phyloP scores from a whole-genome alignment of 2,797 vertebrate genomes.

The Gymnoscopelus braueri region DNA sequence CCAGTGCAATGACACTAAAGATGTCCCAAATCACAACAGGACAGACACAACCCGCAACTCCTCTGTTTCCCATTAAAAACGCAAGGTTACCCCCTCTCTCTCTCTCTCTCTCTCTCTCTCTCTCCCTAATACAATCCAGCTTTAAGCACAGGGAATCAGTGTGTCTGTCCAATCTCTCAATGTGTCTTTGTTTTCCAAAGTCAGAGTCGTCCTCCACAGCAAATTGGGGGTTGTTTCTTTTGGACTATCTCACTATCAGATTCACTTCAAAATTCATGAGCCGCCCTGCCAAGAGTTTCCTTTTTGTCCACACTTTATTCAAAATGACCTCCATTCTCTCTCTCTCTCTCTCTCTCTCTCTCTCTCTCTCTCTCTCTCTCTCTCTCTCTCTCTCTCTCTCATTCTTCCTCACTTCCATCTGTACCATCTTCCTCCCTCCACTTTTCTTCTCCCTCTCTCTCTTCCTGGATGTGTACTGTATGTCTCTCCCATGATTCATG shows the following conservation, averaged over 20 bases:
- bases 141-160: constrained; percentile 51
- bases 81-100: constrained; percentile 56
- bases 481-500: constrained; percentile 60
- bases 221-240: constrained; percentile 39
- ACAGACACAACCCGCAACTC: constrained; percentile 36
- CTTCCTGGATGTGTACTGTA: constrained; percentile 51
- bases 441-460: constrained; percentile 21
- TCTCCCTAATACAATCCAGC: constrained; percentile 49
- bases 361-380: constrained; percentile 11
- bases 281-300: constrained; percentile 26
- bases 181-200: constrained; percentile 62
- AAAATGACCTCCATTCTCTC: constrained; percentile 7
- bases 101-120: constrained; percentile 12
- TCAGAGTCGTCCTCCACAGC: constrained; percentile 22
- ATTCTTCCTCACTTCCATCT: background rate
- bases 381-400: constrained; percentile 10
- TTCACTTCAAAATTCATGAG: constrained; percentile 21
- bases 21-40: constrained; percentile 34
- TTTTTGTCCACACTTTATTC: constrained; percentile 48
- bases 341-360: background rate
- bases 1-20: constrained; percentile 17
- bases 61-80: constrained; percentile 67
- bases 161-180: constrained; percentile 55
- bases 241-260: constrained; percentile 28
- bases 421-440: constrained; percentile 1